These are phyloP conservation scores for Tenthredo scrophulariae DNA, from an alignment of 2,888 invertebrate species.

Conservation along the genomic window DNA sequence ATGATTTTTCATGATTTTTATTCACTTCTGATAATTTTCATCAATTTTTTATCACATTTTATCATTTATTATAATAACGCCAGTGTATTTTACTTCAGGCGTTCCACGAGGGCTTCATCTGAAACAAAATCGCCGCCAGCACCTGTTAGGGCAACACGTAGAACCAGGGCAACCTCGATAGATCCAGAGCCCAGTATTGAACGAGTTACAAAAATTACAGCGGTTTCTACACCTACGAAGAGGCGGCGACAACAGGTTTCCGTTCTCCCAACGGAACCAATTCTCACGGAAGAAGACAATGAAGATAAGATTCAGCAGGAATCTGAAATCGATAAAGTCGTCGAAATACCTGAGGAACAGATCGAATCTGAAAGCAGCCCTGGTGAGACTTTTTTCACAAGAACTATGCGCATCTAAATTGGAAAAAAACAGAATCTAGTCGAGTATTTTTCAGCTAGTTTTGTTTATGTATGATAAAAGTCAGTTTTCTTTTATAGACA, in stretches of 20 bases:
- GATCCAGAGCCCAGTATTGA: conserved; percentile 61
- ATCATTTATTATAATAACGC: neutral
- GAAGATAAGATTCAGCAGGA: conserved; percentile 49
- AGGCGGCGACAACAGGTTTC: conserved; percentile 62
- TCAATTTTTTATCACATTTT: neutral
- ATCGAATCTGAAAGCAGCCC: neutral
- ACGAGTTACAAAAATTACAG: conserved; percentile 24
- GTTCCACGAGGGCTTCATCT: conserved; percentile 61
- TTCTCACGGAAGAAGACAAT: conserved; percentile 65
- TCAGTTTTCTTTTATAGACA: neutral
- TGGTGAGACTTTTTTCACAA: neutral
- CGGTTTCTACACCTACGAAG: conserved; percentile 60
- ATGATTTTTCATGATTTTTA: neutral
- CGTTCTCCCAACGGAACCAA: conserved; percentile 62
- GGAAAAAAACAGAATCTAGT: neutral
- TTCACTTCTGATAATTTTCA: no score
- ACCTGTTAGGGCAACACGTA: conserved; percentile 62
- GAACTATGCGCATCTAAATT: neutral
- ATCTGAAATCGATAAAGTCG: neutral
- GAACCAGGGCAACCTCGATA: conserved; percentile 70
- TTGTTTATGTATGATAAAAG: neutral
- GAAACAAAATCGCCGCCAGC: conserved; percentile 68
- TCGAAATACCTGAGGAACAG: conserved; percentile 2
- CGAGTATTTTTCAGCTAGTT: neutral
- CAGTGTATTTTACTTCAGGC: neutral